Base-by-base conservation (phyloP, 2,113 vertebrate species). In the Conger conger region DNA sequence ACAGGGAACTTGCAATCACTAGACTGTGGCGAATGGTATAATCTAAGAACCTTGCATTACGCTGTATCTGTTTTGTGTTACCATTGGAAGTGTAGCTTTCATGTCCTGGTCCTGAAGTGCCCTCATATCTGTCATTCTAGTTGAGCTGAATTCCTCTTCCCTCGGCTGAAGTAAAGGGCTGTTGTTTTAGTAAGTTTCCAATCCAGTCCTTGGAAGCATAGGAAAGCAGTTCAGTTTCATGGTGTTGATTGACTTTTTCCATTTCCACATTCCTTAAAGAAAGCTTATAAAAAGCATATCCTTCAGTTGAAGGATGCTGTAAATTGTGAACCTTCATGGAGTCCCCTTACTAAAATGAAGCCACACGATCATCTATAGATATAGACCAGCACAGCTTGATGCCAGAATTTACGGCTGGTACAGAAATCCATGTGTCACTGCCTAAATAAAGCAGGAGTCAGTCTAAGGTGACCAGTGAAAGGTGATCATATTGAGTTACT, bases 381-480 rank as follows among this genome's bases (percentile, higher is more conserved):
- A 73, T 73, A 73, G 68, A 73, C 68, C 30, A 30, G 33, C 27
- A 33, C 68, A 73, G 68, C 27, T 33, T 15, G 68, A 11, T 30
- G n/a, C 68, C 68, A 30, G 68, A 73, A 73, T 73, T 30, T 27
- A 73, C 0, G 68, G 27, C 68, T 8, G 68, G 27, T 33, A 27
- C 68, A 73, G 33, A 73, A 50, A 73, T 33, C 27, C 30, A 73
- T 73, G 68, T 73, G 68, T 30, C 11, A 27, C n/a, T 33, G 27
- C n/a, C 68, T 73, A 73, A 73, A 73, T 73, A 73, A 73, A 73
- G 68, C 68, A 13, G 68, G 68, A 73, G 68, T 30, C n/a, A 33
- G 68, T 33, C n/a, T 33, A 63, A 63, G 20, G 57, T 63, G 57
- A 63, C 27, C 57, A 63, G 57, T 63, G 57, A 63, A 73, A 73